Conservation (phyloP, 2,888 invertebrate genomes). For the Margaritifera margaritifera region DNA sequence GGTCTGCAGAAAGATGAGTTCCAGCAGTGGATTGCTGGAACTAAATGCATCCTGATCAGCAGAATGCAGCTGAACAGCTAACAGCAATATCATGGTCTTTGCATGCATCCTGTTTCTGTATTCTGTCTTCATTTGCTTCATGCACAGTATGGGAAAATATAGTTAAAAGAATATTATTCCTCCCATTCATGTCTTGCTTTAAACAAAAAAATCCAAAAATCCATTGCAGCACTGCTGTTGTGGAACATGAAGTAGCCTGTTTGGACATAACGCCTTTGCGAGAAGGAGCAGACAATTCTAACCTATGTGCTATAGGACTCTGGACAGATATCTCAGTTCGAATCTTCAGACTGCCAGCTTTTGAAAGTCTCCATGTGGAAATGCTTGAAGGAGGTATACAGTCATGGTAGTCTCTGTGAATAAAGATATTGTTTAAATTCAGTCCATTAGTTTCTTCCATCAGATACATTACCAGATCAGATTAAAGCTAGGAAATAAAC, state of each 20-base stretch:
- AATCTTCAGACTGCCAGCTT: slow-evolving; percentile 85
- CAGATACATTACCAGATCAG: background rate
- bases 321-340: slow-evolving; percentile 98
- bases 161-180: background rate
- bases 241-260: slow-evolving; percentile 97
- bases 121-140: no score
- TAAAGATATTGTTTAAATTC: background rate
- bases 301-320: slow-evolving; percentile 89
- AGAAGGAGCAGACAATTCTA: slow-evolving; percentile 53
- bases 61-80: background rate
- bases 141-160: no score
- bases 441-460: background rate
- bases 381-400: slow-evolving; percentile 82
- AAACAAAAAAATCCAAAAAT: background rate
- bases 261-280: slow-evolving; percentile 87
- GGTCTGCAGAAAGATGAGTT: no score
- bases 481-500: background rate
- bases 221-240: slow-evolving; percentile 73
- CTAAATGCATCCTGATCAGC: no score
- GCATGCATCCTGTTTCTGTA: no score
- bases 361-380: slow-evolving; percentile 88
- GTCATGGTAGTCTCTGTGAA: background rate
- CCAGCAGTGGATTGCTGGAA: no score
- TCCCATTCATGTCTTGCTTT: slow-evolving; percentile 4
- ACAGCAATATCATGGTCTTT: background rate